These are phyloP conservation scores for Xestia sexstrigata DNA, from an alignment of 2,888 invertebrate genomes.

Conservation along the genomic window DNA sequence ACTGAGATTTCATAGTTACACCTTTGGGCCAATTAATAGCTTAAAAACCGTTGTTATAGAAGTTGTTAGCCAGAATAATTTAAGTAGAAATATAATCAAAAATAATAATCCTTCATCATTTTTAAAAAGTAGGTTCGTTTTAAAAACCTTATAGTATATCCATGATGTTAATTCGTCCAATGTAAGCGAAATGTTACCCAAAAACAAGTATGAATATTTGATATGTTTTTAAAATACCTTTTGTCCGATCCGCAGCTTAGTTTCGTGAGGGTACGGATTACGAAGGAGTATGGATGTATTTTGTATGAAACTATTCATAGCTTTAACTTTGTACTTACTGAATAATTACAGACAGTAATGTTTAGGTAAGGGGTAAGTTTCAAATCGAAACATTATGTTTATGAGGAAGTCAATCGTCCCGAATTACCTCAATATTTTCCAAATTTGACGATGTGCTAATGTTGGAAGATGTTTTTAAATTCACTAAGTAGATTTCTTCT, in stretches of 20 bases:
- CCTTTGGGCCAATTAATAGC: background rate
- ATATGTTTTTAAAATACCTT: constrained; percentile 27
- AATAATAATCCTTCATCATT: background rate
- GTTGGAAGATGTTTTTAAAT: background rate
- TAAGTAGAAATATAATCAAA: background rate
- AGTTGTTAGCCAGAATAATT: too few species aligned
- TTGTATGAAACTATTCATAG: constrained; percentile 28
- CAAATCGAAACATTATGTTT: background rate
- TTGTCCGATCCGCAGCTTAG: constrained; percentile 34
- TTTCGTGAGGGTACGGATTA: constrained; percentile 21
- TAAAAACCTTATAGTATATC: background rate
- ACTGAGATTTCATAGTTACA: background rate
- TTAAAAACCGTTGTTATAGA: background rate
- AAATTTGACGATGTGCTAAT: background rate
- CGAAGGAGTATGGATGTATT: constrained; percentile 2
- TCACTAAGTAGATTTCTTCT: background rate
- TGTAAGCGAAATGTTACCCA: background rate
- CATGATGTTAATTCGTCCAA: constrained; percentile 10
- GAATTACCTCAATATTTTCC: background rate
- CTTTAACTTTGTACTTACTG: constrained; percentile 14
- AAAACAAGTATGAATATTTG: constrained; percentile 35
- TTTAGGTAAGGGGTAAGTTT: background rate
- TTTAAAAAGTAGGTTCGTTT: background rate
- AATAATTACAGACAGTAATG: constrained; percentile 10
- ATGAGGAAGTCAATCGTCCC: background rate